These are phyloP conservation scores for Dynastes maya DNA, from an alignment of 2,888 invertebrate genomes.

Conservation along the genomic window DNA sequence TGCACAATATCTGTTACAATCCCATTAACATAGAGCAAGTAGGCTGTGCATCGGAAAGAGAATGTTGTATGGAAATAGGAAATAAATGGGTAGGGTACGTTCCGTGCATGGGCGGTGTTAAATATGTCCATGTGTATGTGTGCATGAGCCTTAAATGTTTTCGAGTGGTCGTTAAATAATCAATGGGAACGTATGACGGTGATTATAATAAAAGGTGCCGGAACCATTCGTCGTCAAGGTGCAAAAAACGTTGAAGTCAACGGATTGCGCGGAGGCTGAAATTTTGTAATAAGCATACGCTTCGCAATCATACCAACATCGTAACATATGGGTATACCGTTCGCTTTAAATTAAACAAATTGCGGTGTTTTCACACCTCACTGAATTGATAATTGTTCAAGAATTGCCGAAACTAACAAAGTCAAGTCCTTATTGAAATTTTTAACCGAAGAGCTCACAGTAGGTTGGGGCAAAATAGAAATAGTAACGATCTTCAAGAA, in stretches of 20 bases:
- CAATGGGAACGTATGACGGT: slow-evolving; percentile 50
- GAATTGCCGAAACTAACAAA: no score
- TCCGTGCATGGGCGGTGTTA: slow-evolving; percentile 50
- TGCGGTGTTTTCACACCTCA: background rate
- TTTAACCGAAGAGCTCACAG: no score
- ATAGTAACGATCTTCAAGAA: no score
- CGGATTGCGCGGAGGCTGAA: slow-evolving; percentile 46
- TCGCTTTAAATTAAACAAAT: slow-evolving; percentile 16
- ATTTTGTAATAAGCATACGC: slow-evolving; percentile 27
- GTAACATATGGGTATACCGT: slow-evolving; percentile 6
- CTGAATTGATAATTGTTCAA: background rate
- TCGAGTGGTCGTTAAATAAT: slow-evolving; percentile 54
- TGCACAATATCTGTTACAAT: slow-evolving; percentile 52
- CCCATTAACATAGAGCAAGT: slow-evolving; percentile 53
- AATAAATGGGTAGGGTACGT: slow-evolving; percentile 51
- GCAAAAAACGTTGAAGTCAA: slow-evolving; percentile 43
- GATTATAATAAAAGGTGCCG: slow-evolving; percentile 52
- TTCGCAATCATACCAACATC: slow-evolving; percentile 30
- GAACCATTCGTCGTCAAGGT: slow-evolving; percentile 50
- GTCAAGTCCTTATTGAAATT: no score
- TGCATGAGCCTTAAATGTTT: slow-evolving; percentile 52
- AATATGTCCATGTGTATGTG: slow-evolving; percentile 42
- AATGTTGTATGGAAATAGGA: slow-evolving; percentile 53
- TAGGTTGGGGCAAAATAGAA: no score
- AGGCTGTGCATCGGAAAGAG: slow-evolving; percentile 50